Percentiles rank a stretch among this genome's conserved stretches.
These are phyloP conservation scores for Pangasianodon hypophthalmus DNA, from an alignment of 2,113 vertebrate species.

Conservation along the genomic window DNA sequence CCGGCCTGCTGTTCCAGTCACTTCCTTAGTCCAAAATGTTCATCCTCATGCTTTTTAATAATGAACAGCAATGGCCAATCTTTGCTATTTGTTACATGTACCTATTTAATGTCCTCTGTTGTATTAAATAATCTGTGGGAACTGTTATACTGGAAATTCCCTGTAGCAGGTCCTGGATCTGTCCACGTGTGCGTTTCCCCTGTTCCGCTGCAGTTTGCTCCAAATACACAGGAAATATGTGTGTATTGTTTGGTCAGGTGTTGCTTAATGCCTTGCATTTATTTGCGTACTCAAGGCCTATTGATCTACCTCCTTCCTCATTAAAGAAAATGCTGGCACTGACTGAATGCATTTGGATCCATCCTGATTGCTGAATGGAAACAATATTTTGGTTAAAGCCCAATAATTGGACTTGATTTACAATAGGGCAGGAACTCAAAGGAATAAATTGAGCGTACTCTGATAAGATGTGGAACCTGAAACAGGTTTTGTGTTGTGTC, in stretches of 20 bases:
- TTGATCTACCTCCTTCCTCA: slow-evolving; percentile 16
- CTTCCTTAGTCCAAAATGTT: neutral
- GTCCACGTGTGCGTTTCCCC: slow-evolving; percentile 21
- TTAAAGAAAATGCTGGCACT: slow-evolving; percentile 48
- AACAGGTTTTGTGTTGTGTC: neutral
- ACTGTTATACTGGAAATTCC: slow-evolving; percentile 33
- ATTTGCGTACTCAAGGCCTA: slow-evolving; percentile 35
- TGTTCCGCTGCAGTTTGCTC: slow-evolving; percentile 9
- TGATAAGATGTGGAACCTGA: neutral
- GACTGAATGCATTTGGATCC: slow-evolving; percentile 23
- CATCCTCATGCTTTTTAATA: slow-evolving; percentile 4
- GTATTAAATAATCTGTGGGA: slow-evolving; percentile 35
- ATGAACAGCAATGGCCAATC: neutral
- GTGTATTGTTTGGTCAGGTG: slow-evolving; percentile 52
- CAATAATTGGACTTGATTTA: slow-evolving; percentile 9
- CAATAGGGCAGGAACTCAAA: neutral
- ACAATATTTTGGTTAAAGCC: slow-evolving; percentile 25
- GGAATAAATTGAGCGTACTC: neutral
- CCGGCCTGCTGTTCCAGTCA: neutral
- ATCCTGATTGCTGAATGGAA: slow-evolving; percentile 32
- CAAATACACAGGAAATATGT: slow-evolving; percentile 37
- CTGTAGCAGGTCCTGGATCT: neutral
- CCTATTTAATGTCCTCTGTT: slow-evolving; percentile 17
- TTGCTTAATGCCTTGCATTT: slow-evolving; percentile 8
- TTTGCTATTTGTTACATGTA: neutral